These are phyloP conservation scores for Psilopsiagon aurifrons DNA, from an alignment of 2,113 vertebrate genomes.

Conservation along the genomic window DNA sequence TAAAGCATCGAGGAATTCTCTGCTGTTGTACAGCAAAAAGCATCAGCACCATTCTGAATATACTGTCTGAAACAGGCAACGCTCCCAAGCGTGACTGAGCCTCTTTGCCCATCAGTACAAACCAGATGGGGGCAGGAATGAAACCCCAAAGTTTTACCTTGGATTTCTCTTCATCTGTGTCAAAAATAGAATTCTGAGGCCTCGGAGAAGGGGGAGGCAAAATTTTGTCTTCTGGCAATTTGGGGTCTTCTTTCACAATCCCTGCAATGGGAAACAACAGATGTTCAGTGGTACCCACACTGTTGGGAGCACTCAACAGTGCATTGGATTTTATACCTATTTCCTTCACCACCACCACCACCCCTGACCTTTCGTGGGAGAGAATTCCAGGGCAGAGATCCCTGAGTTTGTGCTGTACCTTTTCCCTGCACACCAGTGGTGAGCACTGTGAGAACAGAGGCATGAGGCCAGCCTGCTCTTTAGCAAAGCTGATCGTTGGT, in stretches of 20 bases:
- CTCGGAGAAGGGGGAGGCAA: constrained; percentile 86
- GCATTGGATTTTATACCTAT: background rate
- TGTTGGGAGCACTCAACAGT: background rate
- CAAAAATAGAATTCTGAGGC: constrained; percentile 85
- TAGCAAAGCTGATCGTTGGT: background rate
- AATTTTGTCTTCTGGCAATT: constrained; percentile 78
- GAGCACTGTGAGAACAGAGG: background rate
- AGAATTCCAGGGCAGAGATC: background rate
- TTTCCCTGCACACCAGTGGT: background rate
- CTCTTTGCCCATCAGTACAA: background rate
- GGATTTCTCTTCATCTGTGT: constrained; percentile 88
- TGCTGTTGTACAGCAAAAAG: background rate
- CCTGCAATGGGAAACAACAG: constrained; percentile 68
- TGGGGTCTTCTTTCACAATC: constrained; percentile 89
- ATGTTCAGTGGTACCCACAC: background rate
- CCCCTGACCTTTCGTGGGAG: background rate
- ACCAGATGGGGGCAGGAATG: background rate
- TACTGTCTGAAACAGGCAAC: background rate
- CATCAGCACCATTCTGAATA: background rate
- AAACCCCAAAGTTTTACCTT: constrained; percentile 69
- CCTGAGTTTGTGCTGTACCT: background rate
- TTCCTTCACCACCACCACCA: background rate
- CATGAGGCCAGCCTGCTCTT: background rate
- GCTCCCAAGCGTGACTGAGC: background rate
- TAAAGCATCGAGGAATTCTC: background rate